A percentile compares a stretch with the other conserved stretches of the same genome.
These are phyloP conservation scores for Magallana angulata DNA, from an alignment of 1,140 invertebrate genomes.

Conservation along the genomic window DNA sequence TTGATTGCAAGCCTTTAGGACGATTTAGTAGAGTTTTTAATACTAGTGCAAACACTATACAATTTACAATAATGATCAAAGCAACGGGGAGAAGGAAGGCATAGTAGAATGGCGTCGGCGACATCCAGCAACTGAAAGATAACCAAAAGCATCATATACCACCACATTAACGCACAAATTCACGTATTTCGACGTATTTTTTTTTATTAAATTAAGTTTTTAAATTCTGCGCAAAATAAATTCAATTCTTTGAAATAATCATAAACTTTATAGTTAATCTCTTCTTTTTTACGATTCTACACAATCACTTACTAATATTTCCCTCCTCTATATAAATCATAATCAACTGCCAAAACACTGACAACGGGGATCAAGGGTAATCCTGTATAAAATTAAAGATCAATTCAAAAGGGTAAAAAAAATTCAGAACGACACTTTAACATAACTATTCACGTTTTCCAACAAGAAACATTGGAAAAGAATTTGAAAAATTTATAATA, in stretches of 20 bases:
- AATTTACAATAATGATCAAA: conserved; percentile 75
- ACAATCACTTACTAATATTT: conserved; percentile 63
- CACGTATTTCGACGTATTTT: neutral
- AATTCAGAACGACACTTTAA: too few relatives aligned
- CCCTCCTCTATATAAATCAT: conserved; percentile 70
- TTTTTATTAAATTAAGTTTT: too few relatives aligned
- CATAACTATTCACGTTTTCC: too few relatives aligned
- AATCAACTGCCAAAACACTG: conserved; percentile 66
- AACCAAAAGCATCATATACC: neutral
- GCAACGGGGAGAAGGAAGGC: conserved; percentile 77
- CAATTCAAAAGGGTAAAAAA: neutral
- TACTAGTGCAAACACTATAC: conserved; percentile 78
- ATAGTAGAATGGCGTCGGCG: conserved; percentile 74
- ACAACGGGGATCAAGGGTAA: conserved; percentile 72
- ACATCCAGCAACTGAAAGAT: conserved; percentile 78
- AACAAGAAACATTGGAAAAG: too few relatives aligned
- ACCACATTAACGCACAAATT: too few relatives aligned
- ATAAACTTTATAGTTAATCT: too few relatives aligned
- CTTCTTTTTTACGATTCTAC: too few relatives aligned
- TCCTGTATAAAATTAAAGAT: conserved; percentile 56
- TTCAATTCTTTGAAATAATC: too few relatives aligned
- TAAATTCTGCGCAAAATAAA: too few relatives aligned
- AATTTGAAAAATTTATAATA: too few relatives aligned
- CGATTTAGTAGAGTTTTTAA: conserved; percentile 72
- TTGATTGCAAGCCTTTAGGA: conserved; percentile 68